Percentiles rank a stretch among this genome's conserved stretches.
These are phyloP conservation scores for Danio jaintianensis DNA, from an alignment of 2,797 vertebrate species.

Conservation along the genomic window DNA sequence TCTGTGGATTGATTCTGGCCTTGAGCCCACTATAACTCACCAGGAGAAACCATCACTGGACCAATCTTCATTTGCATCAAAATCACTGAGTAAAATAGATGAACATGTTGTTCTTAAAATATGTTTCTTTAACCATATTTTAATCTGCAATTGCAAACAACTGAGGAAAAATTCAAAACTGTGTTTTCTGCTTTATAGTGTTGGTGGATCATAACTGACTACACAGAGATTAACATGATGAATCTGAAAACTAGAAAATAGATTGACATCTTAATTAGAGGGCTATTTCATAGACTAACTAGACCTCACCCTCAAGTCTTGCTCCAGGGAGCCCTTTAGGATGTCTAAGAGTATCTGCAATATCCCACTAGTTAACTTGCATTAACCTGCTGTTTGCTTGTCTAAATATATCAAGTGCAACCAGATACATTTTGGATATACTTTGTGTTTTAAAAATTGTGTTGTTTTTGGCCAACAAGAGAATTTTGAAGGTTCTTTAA, in stretches of 20 bases:
- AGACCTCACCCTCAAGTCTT: background rate
- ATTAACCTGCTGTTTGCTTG: background rate
- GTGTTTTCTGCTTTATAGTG: background rate
- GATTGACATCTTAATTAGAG: background rate
- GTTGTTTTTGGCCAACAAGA: background rate
- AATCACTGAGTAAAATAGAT: background rate
- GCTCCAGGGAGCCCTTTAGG: background rate
- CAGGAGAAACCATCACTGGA: background rate
- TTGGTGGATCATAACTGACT: background rate
- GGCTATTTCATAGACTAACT: background rate
- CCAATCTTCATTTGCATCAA: background rate
- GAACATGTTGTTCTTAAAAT: background rate
- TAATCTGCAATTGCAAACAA: background rate
- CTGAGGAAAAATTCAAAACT: background rate
- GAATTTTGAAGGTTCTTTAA: background rate
- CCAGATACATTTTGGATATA: background rate
- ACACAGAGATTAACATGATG: background rate
- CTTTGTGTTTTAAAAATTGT: background rate
- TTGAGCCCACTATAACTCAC: slow-evolving; percentile 9
- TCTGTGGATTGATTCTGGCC: slow-evolving; percentile 29
- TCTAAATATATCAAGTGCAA: background rate
- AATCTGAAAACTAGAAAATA: slow-evolving; percentile 5
- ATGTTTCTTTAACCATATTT: background rate
- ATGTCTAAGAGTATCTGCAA: background rate
- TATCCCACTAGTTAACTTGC: background rate